Evolutionary conservation across 2,113 vertebrate species (phyloP).

Genomic region (Rhinichthys klamathensis): DNA sequence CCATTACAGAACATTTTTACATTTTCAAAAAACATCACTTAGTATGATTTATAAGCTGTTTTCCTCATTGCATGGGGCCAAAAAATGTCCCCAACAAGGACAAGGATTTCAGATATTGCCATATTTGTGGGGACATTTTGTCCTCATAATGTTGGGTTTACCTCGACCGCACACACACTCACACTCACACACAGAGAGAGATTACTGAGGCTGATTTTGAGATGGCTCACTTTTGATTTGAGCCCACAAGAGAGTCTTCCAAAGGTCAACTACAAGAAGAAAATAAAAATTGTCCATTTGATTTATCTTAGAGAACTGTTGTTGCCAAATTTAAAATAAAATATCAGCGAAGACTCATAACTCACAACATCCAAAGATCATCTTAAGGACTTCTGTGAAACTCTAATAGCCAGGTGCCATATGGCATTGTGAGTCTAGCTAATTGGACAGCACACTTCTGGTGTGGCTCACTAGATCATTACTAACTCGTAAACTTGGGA

Average conservation of each 20-base stretch:
- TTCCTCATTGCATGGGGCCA: too few relatives aligned
- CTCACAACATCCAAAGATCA: constrained; percentile 7
- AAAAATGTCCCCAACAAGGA: too few relatives aligned
- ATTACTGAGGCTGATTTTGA: constrained; percentile 19
- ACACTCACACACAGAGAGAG: neutral
- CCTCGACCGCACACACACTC: too few relatives aligned
- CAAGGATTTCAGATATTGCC: too few relatives aligned
- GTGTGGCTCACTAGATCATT: constrained; percentile 53
- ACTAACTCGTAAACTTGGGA: constrained; percentile 56
- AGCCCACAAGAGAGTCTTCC: constrained; percentile 9
- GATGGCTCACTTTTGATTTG: constrained; percentile 10
- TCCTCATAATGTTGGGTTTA: too few relatives aligned
- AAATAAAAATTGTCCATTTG: constrained; percentile 4
- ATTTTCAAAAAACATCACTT: too few relatives aligned
- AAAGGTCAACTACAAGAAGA: constrained; percentile 31
- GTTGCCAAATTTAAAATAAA: constrained; percentile 22
- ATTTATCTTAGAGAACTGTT: constrained; percentile 14
- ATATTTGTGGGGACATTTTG: too few relatives aligned
- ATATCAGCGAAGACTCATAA: neutral
- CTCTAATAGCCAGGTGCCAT: constrained; percentile 14
- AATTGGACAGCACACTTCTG: constrained; percentile 40
- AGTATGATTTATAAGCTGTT: too few relatives aligned
- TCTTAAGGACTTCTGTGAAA: neutral
- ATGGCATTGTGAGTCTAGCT: constrained; percentile 15
- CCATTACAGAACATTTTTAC: too few relatives aligned